Base-by-base conservation (phyloP, 1,140 invertebrate species). In the Ridgeia piscesae region DNA sequence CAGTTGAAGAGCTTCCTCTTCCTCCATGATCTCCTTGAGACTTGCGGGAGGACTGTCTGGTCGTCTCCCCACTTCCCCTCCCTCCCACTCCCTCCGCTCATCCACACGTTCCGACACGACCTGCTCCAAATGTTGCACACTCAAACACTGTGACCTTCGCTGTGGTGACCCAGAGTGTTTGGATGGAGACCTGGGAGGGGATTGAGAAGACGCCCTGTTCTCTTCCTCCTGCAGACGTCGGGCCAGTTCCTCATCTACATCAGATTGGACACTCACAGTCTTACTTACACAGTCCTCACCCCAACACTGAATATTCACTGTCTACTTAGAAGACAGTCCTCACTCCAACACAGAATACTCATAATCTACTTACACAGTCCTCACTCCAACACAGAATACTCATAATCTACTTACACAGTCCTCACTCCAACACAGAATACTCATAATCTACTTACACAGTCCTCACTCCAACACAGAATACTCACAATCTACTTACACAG, bases 11-110 rank as follows among this genome's bases (percentile, higher is more conserved):
- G 97, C 97, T 92, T 97, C 95, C 95, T 98, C 97, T 96, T 97
- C 97, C 89, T 98, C 97, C 96, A 98, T 97, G 34, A 98, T 97
- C 93, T 98, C 97, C 77, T 92, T 91, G 35, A 95, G 92, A 58
- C 42, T 91, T 8, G 34, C 33, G 11, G 42, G 34, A 21, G 91
- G 91, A 14, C 34, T 48, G 34, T 90, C 34, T 8, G 89, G 35
- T 31, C 89, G 58, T 77, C 17, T 77, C 58, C 27, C 58, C 58
- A n/a, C 21, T 90, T 90, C 35, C 17, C 33, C 21, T 33, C n/a
- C 33, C 89, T 33, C n/a, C 35, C 89, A 6, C 89, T 90, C 89
- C 6, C 58, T 77, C 58, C 89, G n/a, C 89, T 90, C 17, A 90
- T 35, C 33, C 89, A 90, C 89, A 90, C 31, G 35, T 27, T 34